Percentiles rank a stretch among this genome's conserved stretches.
Conservation (phyloP, 1,140 invertebrate species). For the Ceratina australensis region DNA sequence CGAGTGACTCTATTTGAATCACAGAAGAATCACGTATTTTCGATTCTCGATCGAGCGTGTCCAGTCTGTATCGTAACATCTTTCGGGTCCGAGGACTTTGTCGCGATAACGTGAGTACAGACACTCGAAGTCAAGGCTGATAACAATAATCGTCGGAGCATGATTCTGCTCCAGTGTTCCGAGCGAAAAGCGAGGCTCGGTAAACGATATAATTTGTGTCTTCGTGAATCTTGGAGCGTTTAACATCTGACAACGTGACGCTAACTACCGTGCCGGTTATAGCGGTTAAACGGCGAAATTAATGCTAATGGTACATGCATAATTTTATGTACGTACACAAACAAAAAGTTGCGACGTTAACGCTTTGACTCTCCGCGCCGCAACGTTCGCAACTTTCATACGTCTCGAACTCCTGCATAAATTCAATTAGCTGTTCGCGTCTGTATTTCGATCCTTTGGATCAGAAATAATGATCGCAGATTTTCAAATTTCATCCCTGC, state of each 20-base stretch:
- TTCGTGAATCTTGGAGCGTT: not conserved
- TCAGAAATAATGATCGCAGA: not conserved
- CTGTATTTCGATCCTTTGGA: not conserved
- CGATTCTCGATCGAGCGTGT: too few relatives aligned
- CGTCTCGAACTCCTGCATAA: not conserved
- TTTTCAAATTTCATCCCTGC: not conserved
- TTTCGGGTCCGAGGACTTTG: too few relatives aligned
- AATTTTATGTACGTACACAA: not conserved
- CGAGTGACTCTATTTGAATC: too few relatives aligned
- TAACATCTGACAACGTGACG: not conserved
- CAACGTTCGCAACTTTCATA: not conserved
- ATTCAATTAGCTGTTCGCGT: not conserved
- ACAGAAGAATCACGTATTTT: too few relatives aligned
- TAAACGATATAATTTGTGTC: not conserved
- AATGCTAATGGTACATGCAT: slow-evolving; percentile 11
- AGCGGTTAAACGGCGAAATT: not conserved
- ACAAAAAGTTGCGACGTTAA: not conserved
- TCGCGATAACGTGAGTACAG: too few relatives aligned
- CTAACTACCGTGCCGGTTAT: not conserved
- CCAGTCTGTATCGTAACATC: too few relatives aligned
- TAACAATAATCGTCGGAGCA: too few relatives aligned
- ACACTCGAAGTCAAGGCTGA: too few relatives aligned
- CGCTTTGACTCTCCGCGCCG: too few relatives aligned
- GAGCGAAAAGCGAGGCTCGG: not conserved
- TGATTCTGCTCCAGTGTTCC: not conserved